Evolutionary conservation across 1,140 invertebrate genomes (phyloP).

Genomic region (Drosophila kurseongensis): DNA sequence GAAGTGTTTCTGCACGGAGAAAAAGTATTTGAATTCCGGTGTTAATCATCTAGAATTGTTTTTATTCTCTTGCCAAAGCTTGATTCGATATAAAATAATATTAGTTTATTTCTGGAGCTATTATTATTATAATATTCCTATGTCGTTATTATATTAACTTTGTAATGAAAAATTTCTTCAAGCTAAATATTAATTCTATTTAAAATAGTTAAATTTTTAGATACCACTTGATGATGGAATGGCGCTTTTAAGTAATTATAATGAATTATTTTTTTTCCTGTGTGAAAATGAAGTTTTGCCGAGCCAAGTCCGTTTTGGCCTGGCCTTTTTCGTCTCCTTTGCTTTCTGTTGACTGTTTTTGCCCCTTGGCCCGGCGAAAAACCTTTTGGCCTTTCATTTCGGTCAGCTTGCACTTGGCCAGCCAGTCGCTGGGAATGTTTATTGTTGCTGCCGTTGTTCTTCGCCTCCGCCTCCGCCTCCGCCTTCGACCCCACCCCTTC

Average conservation of each 20-base stretch:
- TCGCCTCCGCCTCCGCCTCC: neutral
- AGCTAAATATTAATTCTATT: too few species aligned
- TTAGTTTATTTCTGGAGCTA: neutral
- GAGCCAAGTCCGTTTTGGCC: slow-evolving; percentile 7
- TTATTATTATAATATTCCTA: too few species aligned
- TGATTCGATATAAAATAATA: too few species aligned
- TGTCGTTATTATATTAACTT: too few species aligned
- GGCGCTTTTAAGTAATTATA: neutral
- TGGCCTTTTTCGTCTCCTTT: slow-evolving; percentile 23
- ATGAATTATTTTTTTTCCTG: slow-evolving; percentile 3
- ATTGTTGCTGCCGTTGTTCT: slow-evolving; percentile 44
- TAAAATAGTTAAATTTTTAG: too few species aligned
- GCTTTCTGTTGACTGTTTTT: slow-evolving; percentile 49
- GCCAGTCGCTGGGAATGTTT: slow-evolving; percentile 34
- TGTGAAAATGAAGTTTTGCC: slow-evolving; percentile 22
- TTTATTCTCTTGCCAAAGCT: too few species aligned
- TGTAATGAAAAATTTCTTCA: too few species aligned
- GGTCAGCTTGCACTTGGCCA: slow-evolving; percentile 74
- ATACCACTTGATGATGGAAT: too few species aligned
- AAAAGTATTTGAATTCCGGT: neutral
- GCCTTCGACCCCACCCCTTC: neutral
- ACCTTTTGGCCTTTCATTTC: slow-evolving; percentile 76
- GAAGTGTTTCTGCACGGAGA: slow-evolving; percentile 10
- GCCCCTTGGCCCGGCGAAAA: slow-evolving; percentile 42
- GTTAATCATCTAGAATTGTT: too few species aligned